Conservation (phyloP, 2,113 vertebrate genomes). For the Chrysemys picta region DNA sequence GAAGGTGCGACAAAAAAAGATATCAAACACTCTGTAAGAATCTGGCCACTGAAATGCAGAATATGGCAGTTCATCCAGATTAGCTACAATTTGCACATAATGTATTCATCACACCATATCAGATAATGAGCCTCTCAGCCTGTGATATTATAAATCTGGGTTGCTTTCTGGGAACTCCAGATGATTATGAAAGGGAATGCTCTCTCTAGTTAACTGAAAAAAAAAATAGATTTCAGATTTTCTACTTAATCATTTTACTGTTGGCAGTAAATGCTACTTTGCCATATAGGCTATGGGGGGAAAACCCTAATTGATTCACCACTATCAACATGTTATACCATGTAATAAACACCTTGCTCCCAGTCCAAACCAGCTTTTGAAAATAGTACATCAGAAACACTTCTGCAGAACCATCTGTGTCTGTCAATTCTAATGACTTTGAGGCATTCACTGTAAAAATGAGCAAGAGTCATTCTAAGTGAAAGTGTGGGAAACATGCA, state of each 20-base stretch:
- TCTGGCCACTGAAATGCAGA: slow-evolving; percentile 52
- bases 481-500: neutral
- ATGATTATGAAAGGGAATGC: slow-evolving; percentile 54
- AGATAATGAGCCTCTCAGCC: slow-evolving; percentile 26
- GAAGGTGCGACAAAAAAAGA: neutral
- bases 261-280: slow-evolving; percentile 56
- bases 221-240: slow-evolving; percentile 64
- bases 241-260: slow-evolving; percentile 60
- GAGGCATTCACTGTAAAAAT: slow-evolving; percentile 25
- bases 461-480: neutral
- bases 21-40: slow-evolving; percentile 47
- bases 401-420: slow-evolving; percentile 68
- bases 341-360: slow-evolving; percentile 63
- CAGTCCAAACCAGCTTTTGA: slow-evolving; percentile 61
- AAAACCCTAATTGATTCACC: slow-evolving; percentile 70
- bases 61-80: neutral
- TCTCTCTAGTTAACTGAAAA: slow-evolving; percentile 65
- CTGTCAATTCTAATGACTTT: slow-evolving; percentile 52
- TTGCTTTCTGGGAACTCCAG: slow-evolving; percentile 46
- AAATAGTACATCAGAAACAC: slow-evolving; percentile 56
- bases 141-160: slow-evolving; percentile 45
- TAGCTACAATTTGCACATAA: slow-evolving; percentile 30
- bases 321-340: slow-evolving; percentile 59
- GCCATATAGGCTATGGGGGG: slow-evolving; percentile 28
- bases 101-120: slow-evolving; percentile 21